Evolutionary conservation across 64 coral and sea anemone genomes (phyloP).

Genomic region (Cladopsammia gracilis): DNA sequence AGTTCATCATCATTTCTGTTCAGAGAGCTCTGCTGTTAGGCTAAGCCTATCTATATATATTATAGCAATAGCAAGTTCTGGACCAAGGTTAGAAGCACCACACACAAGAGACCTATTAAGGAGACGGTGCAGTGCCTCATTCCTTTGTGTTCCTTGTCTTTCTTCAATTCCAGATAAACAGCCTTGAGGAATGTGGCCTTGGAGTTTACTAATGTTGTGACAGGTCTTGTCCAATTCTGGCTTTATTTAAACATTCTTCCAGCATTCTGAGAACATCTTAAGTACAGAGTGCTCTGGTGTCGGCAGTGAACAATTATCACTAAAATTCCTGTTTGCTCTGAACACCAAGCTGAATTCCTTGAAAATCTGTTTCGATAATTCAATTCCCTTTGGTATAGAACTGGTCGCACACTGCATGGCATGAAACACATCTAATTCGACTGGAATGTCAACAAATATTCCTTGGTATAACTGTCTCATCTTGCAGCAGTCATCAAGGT

Average conservation of each 20-base stretch:
- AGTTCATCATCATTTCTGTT: too few species aligned
- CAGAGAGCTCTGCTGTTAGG: too few species aligned
- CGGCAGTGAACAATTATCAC: neutral
- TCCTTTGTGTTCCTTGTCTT: neutral
- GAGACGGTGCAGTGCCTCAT: neutral
- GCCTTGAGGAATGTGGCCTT: neutral
- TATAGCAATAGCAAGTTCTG: conserved; percentile 13
- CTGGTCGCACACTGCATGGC: conserved; percentile 47
- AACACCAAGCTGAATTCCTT: conserved; percentile 57
- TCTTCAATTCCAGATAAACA: neutral
- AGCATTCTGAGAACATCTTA: conserved; percentile 34
- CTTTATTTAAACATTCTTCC: neutral
- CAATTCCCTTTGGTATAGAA: conserved; percentile 18
- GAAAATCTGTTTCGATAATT: conserved; percentile 34
- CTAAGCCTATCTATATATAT: too few species aligned
- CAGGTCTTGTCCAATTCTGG: neutral
- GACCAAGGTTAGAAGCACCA: neutral
- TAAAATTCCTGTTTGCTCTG: conserved; percentile 33
- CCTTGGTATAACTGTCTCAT: neutral
- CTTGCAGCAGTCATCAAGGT: conserved; percentile 52
- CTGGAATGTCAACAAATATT: conserved; percentile 6
- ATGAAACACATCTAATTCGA: conserved; percentile 63
- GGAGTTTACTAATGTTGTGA: neutral
- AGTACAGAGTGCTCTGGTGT: conserved; percentile 51
- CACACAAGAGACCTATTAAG: neutral